These are phyloP conservation scores for Radopholus similis DNA, from an alignment of 1,140 invertebrate genomes.

Conservation along the genomic window DNA sequence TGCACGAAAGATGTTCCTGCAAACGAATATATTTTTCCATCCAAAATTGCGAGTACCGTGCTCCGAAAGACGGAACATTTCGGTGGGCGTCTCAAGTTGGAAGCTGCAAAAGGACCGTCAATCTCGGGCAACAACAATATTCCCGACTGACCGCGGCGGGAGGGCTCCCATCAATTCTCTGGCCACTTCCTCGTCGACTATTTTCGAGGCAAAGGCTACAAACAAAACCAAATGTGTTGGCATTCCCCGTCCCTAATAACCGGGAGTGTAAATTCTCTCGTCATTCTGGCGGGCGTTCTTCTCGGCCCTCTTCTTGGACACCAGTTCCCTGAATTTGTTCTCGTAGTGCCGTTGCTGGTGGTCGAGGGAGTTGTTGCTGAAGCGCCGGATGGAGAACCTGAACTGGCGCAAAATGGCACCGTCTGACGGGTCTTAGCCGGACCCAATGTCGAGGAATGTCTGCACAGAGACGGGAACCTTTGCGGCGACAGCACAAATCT, in stretches of 20 bases:
- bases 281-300: constrained; percentile 27
- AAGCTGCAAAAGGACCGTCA: constrained; percentile 22
- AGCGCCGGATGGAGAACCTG: constrained; percentile 42
- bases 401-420: background rate
- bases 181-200: constrained; percentile 47
- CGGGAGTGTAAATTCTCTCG: constrained; percentile 45
- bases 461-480: constrained; percentile 43
- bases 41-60: constrained; percentile 51
- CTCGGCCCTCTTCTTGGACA: constrained; percentile 22
- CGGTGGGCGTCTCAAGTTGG: constrained; percentile 51
- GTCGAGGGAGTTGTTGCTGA: constrained; percentile 47
- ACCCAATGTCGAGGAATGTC: constrained; percentile 50
- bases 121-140: background rate
- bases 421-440: background rate
- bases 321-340: constrained; percentile 41
- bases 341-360: constrained; percentile 47
- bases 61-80: constrained; percentile 52
- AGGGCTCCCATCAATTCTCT: constrained; percentile 50
- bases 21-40: background rate
- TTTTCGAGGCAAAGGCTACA: constrained; percentile 20
- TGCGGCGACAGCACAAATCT: constrained; percentile 17
- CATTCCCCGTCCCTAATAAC: background rate
- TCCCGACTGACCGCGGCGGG: constrained; percentile 19
- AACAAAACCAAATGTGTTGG: background rate
- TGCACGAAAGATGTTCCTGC: constrained; percentile 35